Conservation (phyloP, 1,140 invertebrate genomes). For the Panagrolaimus sp. region DNA sequence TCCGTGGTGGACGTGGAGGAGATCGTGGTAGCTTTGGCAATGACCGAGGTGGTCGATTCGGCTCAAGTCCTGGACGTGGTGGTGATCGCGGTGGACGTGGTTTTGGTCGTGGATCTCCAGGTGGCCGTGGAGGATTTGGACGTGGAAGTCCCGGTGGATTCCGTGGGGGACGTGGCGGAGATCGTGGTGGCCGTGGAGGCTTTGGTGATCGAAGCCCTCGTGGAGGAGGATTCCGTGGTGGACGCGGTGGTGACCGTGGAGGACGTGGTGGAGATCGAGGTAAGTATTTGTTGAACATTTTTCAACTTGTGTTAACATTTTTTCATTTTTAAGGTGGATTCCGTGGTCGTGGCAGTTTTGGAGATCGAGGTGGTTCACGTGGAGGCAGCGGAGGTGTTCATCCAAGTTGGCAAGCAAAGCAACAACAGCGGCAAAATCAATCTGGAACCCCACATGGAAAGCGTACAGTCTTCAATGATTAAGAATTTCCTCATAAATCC, state of each 20-base stretch:
- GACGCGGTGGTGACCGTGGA: not conserved
- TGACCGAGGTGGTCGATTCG: not conserved
- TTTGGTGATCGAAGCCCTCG: not conserved
- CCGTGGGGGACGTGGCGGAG: not conserved
- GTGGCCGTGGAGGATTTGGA: not conserved
- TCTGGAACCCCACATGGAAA: not conserved
- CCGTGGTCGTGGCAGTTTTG: conserved; percentile 7
- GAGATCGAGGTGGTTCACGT: not conserved
- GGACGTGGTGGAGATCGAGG: conserved; percentile 2
- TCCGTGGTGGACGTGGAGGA: not conserved
- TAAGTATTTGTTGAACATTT: too few relatives aligned
- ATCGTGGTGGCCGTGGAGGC: not conserved
- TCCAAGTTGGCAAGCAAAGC: conserved; percentile 11
- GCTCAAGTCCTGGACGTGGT: too few relatives aligned
- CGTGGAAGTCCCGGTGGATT: not conserved
- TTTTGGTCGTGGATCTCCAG: too few relatives aligned
- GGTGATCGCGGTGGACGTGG: too few relatives aligned
- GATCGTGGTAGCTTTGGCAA: conserved; percentile 5
- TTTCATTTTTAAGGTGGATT: not conserved
- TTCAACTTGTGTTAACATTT: too few relatives aligned
- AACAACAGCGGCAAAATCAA: not conserved
- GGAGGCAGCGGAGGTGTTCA: not conserved
- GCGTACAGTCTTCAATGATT: conserved; percentile 12
- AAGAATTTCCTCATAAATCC: not conserved
- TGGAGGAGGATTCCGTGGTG: conserved; percentile 1